Evolutionary conservation across 2,113 vertebrate genomes (phyloP), one percentile per base, ranked within the genome.

Genomic region (Syngnathoides biaculeatus): DNA sequence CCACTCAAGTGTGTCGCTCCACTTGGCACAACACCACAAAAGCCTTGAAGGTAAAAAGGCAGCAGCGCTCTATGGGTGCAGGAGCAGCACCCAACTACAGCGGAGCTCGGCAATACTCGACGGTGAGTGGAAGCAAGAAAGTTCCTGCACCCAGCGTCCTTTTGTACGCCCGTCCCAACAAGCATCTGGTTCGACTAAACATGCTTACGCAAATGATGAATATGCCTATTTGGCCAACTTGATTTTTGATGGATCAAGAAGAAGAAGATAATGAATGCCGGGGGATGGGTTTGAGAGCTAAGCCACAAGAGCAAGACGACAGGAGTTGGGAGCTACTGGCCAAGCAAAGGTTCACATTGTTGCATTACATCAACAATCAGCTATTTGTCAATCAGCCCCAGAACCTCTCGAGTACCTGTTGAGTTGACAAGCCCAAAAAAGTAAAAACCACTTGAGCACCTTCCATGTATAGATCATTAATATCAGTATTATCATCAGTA

Each of bases 11-110:
- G 26, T 30, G 55, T 58, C 38, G 38, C 26, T 19, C 60, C 35
- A 87, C 87, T 89, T 90, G 88, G 89, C 90, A 91, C 89, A 50
- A 89, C 87, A 83, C 75, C 73, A 88, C 89, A 76, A 87, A 85
- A 90, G 86, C 89, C 88, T 84, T 75, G 64, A 80, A 74, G 73
- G 83, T 67, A 74, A 56, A 83, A 57, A 57, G 55, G 55, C 55
- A 76, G 80, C 65, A 81, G 85, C 83, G 84, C 85, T 81, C 75
- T 65, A 83, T 80, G 77, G 76, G 72, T 64, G 87, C 84, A 79
- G 72, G 43, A 84, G 70, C 84, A 86, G 81, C 74, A 84, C 81
- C 79, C 68, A 59, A 81, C 71, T 71, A 73, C 69, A 80, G 74
- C 60, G 57, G 53, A 65, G 72, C 20, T 9, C 11, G 19, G 42